phyloP scores from a whole-genome alignment of 1,140 invertebrate genomes.

The Plodia interpunctella region DNA sequence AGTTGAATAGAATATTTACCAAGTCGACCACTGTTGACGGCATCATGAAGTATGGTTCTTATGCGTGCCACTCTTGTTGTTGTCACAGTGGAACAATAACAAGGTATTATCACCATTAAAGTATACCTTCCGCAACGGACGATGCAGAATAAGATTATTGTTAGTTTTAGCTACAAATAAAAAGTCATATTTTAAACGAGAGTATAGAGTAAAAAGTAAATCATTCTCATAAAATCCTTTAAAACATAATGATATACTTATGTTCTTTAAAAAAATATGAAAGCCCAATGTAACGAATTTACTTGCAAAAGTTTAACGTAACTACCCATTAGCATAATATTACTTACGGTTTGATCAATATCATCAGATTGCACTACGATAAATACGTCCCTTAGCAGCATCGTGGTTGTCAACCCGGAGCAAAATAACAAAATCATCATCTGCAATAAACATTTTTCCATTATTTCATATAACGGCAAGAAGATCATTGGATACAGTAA shows the following conservation, averaged over 20 bases:
- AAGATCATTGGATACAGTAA: too few relatives aligned
- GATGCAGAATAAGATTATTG: conserved; percentile 23
- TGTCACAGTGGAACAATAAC: conserved; percentile 36
- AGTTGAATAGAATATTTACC: conserved; percentile 20
- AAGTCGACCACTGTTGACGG: conserved; percentile 26
- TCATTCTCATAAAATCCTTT: too few relatives aligned
- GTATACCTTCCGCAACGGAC: conserved; percentile 36
- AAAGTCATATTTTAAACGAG: too few relatives aligned
- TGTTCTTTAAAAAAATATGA: too few relatives aligned
- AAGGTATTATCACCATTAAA: conserved; percentile 31
- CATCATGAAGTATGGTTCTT: conserved; percentile 34
- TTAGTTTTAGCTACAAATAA: conserved; percentile 23
- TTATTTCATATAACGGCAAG: too few relatives aligned
- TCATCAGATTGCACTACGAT: conserved; percentile 23
- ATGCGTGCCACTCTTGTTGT: conserved; percentile 31
- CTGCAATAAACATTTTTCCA: conserved; percentile 26
- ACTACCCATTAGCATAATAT: too few relatives aligned
- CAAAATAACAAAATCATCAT: conserved; percentile 33
- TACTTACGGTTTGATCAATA: too few relatives aligned
- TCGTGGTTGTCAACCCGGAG: conserved; percentile 35
- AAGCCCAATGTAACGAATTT: too few relatives aligned
- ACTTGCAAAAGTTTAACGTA: too few relatives aligned
- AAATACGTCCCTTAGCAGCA: conserved; percentile 33
- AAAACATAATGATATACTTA: too few relatives aligned
- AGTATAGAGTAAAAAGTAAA: too few relatives aligned